Percentiles rank a stretch among this genome's conserved stretches.
Conservation (phyloP, 2,797 vertebrate species). For the Acrossocheilus fasciatus region DNA sequence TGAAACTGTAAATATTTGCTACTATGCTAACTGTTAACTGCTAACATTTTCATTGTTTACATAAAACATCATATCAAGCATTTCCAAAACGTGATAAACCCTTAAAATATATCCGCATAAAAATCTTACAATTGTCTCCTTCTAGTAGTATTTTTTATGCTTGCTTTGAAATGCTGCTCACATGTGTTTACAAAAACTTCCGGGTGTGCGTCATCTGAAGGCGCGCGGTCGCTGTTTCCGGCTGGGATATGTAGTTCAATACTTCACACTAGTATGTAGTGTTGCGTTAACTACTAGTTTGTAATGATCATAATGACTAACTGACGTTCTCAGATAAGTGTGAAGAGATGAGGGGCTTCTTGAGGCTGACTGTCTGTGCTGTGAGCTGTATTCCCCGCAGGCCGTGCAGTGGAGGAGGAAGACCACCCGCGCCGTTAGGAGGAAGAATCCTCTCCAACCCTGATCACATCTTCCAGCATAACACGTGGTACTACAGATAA, state of each 20-base stretch:
- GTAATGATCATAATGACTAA: not conserved
- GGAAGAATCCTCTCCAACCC: constrained; percentile 86
- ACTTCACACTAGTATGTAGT: too few species aligned
- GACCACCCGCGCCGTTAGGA: constrained; percentile 86
- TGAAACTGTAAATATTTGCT: too few species aligned
- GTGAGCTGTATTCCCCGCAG: constrained; percentile 71
- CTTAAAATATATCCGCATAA: not conserved
- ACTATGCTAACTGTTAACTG: not conserved
- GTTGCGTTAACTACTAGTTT: not conserved
- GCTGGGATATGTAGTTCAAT: constrained; percentile 24
- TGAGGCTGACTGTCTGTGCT: constrained; percentile 64
- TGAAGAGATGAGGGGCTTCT: constrained; percentile 69
- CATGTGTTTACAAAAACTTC: constrained; percentile 25
- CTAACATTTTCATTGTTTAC: not conserved
- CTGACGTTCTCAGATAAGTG: constrained; percentile 12
- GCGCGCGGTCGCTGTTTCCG: not conserved
- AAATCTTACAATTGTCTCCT: not conserved
- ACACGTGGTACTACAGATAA: constrained; percentile 78
- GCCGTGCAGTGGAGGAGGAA: constrained; percentile 69
- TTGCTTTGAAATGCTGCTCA: not conserved
- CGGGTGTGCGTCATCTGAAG: not conserved
- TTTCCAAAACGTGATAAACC: not conserved
- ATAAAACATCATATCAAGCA: not conserved
- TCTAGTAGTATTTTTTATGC: too few species aligned
- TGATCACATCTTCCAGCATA: constrained; percentile 79